phyloP scores from a whole-genome alignment of 35 echinoderm and acorn worm species.

The Lytechinus pictus region DNA sequence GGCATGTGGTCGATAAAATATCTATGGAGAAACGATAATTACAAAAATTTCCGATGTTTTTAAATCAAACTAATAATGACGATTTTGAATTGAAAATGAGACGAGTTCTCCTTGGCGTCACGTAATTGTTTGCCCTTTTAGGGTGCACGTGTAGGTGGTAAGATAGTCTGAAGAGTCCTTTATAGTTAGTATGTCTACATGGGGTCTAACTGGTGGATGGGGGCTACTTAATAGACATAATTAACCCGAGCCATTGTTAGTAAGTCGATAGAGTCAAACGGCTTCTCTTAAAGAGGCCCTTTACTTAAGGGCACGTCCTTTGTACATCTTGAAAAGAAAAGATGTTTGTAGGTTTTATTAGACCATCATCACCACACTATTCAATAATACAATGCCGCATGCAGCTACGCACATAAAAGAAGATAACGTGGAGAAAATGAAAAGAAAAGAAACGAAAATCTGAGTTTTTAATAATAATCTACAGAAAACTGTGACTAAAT shows the following conservation, averaged over 20 bases:
- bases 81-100: neutral
- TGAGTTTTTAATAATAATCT: neutral
- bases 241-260: conserved; percentile 14
- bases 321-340: neutral
- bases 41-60: neutral
- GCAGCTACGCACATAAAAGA: conserved; percentile 8
- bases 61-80: neutral
- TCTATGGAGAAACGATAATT: neutral
- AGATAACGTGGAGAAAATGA: neutral
- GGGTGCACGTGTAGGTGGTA: neutral
- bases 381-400: conserved; percentile 9
- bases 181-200: neutral
- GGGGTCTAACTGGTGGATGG: neutral
- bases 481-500: neutral
- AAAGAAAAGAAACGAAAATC: neutral
- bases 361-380: neutral
- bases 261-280: conserved; percentile 36
- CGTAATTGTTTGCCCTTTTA: neutral
- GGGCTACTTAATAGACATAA: conserved; percentile 24
- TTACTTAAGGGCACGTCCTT: conserved; percentile 13
- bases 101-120: conserved; percentile 7
- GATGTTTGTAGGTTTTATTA: conserved; percentile 40
- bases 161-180: neutral
- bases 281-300: conserved; percentile 15
- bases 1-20: neutral